Conservation (phyloP, 2,888 invertebrate genomes). For the Drosophila hawaiiensis region DNA sequence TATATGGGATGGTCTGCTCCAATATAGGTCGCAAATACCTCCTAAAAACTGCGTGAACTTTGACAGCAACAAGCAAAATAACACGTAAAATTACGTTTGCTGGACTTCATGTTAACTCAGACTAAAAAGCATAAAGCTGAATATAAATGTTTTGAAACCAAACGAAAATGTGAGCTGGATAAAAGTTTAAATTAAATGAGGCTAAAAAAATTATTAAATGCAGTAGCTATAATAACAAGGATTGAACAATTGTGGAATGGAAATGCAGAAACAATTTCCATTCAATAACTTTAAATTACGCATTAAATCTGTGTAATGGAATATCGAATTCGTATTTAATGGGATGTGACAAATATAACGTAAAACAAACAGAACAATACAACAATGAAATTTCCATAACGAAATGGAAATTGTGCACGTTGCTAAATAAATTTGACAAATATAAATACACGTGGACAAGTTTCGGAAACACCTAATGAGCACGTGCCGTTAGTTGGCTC, state of each 20-base stretch:
- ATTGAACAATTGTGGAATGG: neutral
- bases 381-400: constrained; percentile 33
- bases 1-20: neutral
- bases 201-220: neutral
- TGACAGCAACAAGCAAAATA: neutral
- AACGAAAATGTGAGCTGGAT: neutral
- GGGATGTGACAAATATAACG: neutral
- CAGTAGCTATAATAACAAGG: neutral
- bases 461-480: constrained; percentile 29
- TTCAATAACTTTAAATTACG: neutral
- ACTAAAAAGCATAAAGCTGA: neutral
- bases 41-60: neutral
- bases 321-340: constrained; percentile 8
- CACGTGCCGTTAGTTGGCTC: constrained; percentile 27
- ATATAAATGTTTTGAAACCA: constrained; percentile 1
- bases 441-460: constrained; percentile 11
- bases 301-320: constrained; percentile 7
- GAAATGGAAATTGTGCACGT: constrained; percentile 27
- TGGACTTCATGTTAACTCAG: constrained; percentile 26
- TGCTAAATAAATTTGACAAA: constrained; percentile 6
- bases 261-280: neutral
- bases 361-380: constrained; percentile 6
- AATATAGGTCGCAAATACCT: neutral
- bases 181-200: neutral
- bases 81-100: constrained; percentile 20